Conservation (phyloP, 2,888 invertebrate species). For the Coenonympha arcania region DNA sequence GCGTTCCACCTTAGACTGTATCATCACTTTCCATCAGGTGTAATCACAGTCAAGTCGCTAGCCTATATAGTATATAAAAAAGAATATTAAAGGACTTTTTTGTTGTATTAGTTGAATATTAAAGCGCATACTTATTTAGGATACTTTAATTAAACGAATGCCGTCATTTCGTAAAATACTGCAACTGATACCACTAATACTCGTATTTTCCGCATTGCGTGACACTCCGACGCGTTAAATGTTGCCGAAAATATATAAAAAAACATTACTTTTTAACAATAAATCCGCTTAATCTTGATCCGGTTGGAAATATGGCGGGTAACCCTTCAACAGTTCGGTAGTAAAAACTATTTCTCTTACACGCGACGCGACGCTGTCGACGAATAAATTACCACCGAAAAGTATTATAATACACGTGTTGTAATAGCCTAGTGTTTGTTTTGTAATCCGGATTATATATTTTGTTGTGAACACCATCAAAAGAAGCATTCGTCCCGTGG, state of each 20-base stretch:
- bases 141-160: background rate
- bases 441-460: background rate
- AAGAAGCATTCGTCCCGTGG: too few species aligned
- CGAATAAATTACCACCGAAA: constrained; percentile 1
- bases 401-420: constrained; percentile 1
- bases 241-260: constrained; percentile 1
- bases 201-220: constrained; percentile 23
- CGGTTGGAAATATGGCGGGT: constrained; percentile 3
- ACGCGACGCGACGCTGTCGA: background rate
- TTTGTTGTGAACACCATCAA: too few species aligned
- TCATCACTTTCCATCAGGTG: too few species aligned
- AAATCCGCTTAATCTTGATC: constrained; percentile 17
- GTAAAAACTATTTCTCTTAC: constrained; percentile 3
- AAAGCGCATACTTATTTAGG: too few species aligned
- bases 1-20: too few species aligned
- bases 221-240: constrained; percentile 4
- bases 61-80: too few species aligned
- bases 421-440: constrained; percentile 1
- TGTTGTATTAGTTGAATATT: too few species aligned
- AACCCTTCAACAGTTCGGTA: constrained; percentile 16
- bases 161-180: background rate
- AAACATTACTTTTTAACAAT: constrained; percentile 15
- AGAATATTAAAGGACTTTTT: too few species aligned
- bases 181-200: constrained; percentile 1
- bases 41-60: too few species aligned